These are phyloP conservation scores for Chaetodon auriga DNA, from an alignment of 2,113 vertebrate species.

Conservation along the genomic window DNA sequence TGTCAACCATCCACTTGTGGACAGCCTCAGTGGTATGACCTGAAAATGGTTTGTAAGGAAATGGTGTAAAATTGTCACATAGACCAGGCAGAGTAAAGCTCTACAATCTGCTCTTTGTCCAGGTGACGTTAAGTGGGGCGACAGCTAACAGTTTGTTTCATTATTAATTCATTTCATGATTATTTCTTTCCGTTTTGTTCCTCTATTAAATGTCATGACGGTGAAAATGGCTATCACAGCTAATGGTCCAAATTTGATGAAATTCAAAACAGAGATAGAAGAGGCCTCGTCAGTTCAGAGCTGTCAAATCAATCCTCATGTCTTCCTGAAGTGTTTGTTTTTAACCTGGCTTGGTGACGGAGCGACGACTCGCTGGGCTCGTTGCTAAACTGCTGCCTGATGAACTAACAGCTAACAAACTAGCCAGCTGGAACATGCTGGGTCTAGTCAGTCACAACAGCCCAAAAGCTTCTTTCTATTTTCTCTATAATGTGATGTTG, in stretches of 20 bases:
- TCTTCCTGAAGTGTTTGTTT: too few relatives aligned
- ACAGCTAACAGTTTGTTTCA: neutral
- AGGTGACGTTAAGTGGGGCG: neutral
- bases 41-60: slow-evolving; percentile 14
- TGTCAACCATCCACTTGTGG: slow-evolving; percentile 36
- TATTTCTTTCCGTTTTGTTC: neutral
- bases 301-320: too few relatives aligned
- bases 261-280: neutral
- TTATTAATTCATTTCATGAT: neutral
- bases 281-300: too few relatives aligned
- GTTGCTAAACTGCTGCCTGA: neutral
- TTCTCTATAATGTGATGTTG: too few relatives aligned
- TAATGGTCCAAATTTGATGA: neutral
- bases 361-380: too few relatives aligned
- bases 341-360: too few relatives aligned
- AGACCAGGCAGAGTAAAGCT: neutral
- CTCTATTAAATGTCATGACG: neutral
- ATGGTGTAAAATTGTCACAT: neutral
- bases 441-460: too few relatives aligned
- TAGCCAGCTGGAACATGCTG: neutral
- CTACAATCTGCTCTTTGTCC: neutral
- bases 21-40: neutral
- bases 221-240: neutral
- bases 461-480: neutral
- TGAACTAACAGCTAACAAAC: neutral